Evolutionary conservation across 2,797 vertebrate genomes (phyloP).

Genomic region (Eulemur albifrons): DNA sequence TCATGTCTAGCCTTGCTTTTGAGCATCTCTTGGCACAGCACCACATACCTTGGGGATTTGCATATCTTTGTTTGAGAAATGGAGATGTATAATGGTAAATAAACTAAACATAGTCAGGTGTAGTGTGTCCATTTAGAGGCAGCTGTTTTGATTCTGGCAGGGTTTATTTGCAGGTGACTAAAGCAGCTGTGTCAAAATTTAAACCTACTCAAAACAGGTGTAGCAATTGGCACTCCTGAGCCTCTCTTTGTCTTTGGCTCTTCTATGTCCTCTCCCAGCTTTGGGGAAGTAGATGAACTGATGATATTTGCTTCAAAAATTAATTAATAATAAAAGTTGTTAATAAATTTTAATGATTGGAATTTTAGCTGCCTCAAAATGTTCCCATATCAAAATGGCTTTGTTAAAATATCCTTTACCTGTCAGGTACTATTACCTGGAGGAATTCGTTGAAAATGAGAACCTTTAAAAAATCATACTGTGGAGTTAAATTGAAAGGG

Average conservation of each 20-base stretch:
- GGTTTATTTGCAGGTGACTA: not conserved
- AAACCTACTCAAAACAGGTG: not conserved
- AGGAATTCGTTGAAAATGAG: not conserved
- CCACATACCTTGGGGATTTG: not conserved
- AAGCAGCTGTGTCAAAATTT: not conserved
- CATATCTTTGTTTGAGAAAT: not conserved
- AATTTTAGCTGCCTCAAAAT: constrained; percentile 7
- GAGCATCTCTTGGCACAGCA: not conserved
- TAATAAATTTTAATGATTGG: not conserved
- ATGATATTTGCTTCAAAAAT: not conserved
- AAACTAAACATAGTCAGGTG: not conserved
- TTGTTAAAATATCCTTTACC: not conserved
- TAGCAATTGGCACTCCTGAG: not conserved
- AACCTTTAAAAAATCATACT: not conserved
- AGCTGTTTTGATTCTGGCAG: not conserved
- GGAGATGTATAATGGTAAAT: not conserved
- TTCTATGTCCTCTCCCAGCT: not conserved
- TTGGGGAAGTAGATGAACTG: not conserved
- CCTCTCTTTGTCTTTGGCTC: not conserved
- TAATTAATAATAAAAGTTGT: not conserved
- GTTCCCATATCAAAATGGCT: not conserved
- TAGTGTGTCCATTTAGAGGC: not conserved
- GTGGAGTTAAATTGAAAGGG: not conserved
- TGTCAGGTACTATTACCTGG: not conserved
- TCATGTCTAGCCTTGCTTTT: not conserved